Conservation (phyloP, 1,140 invertebrate species). For the Linepithema humile region DNA sequence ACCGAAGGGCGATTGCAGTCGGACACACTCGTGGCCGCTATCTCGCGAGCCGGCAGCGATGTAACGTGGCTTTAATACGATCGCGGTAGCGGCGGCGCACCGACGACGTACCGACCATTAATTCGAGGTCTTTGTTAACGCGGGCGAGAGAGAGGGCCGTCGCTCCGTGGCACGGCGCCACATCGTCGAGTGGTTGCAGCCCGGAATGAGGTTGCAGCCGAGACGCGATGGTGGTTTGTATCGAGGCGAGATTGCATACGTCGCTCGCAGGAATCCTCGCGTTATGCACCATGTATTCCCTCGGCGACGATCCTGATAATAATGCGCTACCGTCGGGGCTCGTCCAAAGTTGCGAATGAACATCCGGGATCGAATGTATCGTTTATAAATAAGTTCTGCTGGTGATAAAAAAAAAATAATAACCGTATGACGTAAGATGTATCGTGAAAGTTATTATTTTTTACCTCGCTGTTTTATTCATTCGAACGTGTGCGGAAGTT, state of each 20-base stretch:
- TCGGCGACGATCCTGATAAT: background rate
- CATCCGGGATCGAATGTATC: background rate
- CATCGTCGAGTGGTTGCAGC: background rate
- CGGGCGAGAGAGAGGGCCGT: conserved; percentile 58
- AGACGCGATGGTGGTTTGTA: background rate
- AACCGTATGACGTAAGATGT: background rate
- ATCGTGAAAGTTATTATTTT: background rate
- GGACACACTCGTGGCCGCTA: background rate
- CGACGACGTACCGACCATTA: conserved; percentile 63
- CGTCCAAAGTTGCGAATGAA: background rate
- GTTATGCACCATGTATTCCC: conserved; percentile 29
- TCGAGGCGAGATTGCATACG: background rate
- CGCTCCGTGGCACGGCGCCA: no score
- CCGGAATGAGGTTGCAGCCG: background rate
- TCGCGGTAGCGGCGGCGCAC: conserved; percentile 46
- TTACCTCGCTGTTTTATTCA: background rate
- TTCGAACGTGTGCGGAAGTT: background rate
- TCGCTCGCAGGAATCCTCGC: conserved; percentile 44
- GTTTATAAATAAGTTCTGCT: background rate
- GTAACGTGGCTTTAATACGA: conserved; percentile 58
- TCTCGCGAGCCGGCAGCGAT: background rate
- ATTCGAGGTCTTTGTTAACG: conserved; percentile 73
- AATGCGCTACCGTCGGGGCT: background rate
- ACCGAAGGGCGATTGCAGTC: background rate
- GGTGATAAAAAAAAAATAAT: background rate